Evolutionary conservation across 2,888 invertebrate genomes (phyloP), one percentile per base, ranked within the genome.

Genomic region (Salpingus planirostris): DNA sequence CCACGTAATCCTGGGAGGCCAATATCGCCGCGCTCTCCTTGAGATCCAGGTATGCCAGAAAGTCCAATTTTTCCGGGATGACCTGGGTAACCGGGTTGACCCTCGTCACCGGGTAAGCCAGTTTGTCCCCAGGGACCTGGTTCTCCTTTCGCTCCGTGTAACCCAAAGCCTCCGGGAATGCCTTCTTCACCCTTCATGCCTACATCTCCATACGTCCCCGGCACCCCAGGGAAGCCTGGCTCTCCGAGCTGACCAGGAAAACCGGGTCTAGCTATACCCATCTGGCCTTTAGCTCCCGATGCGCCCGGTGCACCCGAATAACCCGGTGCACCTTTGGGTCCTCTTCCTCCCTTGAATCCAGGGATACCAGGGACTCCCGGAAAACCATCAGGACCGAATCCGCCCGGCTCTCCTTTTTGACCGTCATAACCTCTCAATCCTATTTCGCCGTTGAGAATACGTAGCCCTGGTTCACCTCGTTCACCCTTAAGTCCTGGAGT

Each of bases 401-500:
- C 51, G 3, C 66, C 66, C 2, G 50, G 49, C 41, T 64, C 58
- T 10, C 66, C 66, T 47, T 65, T 64, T 2, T 43, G 41, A 25
- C 67, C 59, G 15, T 33, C 24, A 3, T 36, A 32, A n/a, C 74
- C 73, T 2, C 38, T 36, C 7, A 25, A 36, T 27, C 70, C 73
- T 6, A 59, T 60, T 21, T 53, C 52, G 24, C 81, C 65, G 60
- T 65, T 42, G 34, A 65, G 44, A 59, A 78, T 67, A 63, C 71
- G 53, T 41, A 59, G 38, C 46, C 81, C 73, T 2, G 65, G 60
- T 23, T 65, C 69, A 50, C 79, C 76, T 28, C 69, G 66, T n/a
- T 65, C 64, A 33, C 76, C 81, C 53, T 46, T 58, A 24, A 50
- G 58, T 26, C 65, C 79, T 47, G 43, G 50, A 7, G 29, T 12